Base-by-base conservation (phyloP, 2,113 vertebrate species). In the Erinaceus europaeus region DNA sequence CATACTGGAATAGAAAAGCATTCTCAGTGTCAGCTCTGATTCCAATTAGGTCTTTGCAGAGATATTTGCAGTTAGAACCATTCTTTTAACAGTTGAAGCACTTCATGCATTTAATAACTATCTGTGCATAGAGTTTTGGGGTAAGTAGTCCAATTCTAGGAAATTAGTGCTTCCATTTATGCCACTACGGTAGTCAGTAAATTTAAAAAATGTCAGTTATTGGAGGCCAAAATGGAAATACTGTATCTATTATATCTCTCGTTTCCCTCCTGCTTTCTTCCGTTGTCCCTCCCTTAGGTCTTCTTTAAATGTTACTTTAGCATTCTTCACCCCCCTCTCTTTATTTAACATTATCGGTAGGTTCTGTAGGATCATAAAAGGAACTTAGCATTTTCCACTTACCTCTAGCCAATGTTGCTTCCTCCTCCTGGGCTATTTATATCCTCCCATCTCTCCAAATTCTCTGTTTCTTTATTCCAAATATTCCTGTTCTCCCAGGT, bases 11-110 rank as follows among this genome's bases (percentile, higher is more conserved):
- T 67, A n/a, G n/a, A n/a, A n/a, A n/a, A 29, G 55, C 74, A 62
- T 93, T 93, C 93, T 57, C 48, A 0, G 5, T 6, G 8, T 81
- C 90, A 65, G 76, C 90, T 88, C 46, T 55, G 17, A 94, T 89
- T 89, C 57, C 81, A 81, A 0, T 81, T 88, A 93, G 53, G 34
- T 65, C 42, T 88, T 55, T 78, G 64, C 59, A 74, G 72, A 94
- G 77, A 73, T 72, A 76, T 91, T 86, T 86, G 44, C 20, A 88
- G 50, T 78, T 86, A 32, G 25, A 90, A 20, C 32, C 52, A 34
- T 82, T 87, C 48, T 88, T 92, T 76, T 89, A 87, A 81, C 75
- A 92, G 68, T 68, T 67, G 34, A 71, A 32, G 82, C 40, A 78
- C 38, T 50, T 50, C 23, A n/a, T 84, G 46, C 46, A 40, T 80